Evolutionary conservation across 2,888 invertebrate species (phyloP).

Genomic region (Pristionchus fissidentatus): DNA sequence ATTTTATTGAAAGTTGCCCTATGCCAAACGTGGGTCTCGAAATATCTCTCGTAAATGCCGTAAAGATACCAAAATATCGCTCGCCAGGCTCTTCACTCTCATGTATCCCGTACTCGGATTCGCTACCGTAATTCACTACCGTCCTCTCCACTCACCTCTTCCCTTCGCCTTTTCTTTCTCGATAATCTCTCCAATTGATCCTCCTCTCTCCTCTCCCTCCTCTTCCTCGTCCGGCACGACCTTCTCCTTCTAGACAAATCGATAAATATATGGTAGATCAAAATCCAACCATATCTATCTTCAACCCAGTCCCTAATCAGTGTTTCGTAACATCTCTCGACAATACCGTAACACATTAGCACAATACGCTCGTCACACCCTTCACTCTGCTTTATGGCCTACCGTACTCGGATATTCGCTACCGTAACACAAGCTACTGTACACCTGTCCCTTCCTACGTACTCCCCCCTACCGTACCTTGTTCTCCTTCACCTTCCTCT

Average conservation of each 20-base stretch:
- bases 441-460: too few relatives aligned
- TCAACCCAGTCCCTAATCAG: too few relatives aligned
- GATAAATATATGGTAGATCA: neutral
- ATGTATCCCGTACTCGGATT: too few relatives aligned
- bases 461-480: too few relatives aligned
- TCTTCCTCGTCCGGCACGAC: constrained; percentile 15
- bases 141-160: neutral
- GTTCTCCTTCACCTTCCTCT: constrained; percentile 35
- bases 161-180: constrained; percentile 44
- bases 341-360: too few relatives aligned
- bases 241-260: neutral
- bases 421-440: neutral
- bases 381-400: neutral
- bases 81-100: too few relatives aligned
- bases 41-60: too few relatives aligned
- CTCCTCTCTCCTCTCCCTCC: neutral
- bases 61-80: too few relatives aligned
- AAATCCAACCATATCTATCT: neutral
- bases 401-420: neutral
- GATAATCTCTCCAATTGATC: constrained; percentile 22
- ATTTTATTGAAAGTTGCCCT: too few relatives aligned
- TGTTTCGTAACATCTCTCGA: too few relatives aligned
- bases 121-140: neutral
- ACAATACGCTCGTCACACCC: too few relatives aligned
- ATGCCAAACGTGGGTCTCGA: too few relatives aligned